Evolutionary conservation across 2,797 vertebrate genomes (phyloP).

Genomic region (Petrocephalus schoutedeni): DNA sequence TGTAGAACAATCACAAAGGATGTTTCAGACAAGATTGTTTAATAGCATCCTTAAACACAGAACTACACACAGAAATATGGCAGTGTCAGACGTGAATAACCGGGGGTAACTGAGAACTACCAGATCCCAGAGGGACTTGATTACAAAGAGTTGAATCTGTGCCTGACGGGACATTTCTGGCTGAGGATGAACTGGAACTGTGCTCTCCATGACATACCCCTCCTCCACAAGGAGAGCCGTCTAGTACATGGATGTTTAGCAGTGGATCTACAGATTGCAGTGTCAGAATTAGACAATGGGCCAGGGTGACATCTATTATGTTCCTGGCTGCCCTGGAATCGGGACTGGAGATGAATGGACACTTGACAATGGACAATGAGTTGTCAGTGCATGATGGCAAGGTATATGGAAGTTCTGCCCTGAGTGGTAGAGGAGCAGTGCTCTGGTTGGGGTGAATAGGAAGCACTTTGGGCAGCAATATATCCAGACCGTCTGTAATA

Average conservation of each 20-base stretch:
- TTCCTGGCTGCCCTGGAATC: neutral
- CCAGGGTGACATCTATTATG: neutral
- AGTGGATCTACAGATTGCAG: neutral
- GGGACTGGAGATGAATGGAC: neutral
- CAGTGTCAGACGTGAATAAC: neutral
- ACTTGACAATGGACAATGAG: neutral
- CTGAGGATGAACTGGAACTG: neutral
- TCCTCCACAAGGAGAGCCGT: neutral
- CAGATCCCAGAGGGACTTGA: too few relatives aligned
- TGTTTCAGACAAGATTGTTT: too few relatives aligned
- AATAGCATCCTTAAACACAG: too few relatives aligned
- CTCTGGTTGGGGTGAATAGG: neutral
- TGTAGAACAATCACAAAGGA: too few relatives aligned
- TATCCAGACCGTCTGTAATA: neutral
- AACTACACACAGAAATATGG: too few relatives aligned
- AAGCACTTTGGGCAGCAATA: neutral
- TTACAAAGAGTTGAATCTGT: too few relatives aligned
- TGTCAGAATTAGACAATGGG: neutral
- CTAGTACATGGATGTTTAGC: neutral
- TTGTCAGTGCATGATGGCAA: neutral
- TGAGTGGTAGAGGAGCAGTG: neutral
- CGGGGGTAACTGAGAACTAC: too few relatives aligned
- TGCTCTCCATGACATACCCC: neutral
- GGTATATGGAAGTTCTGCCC: neutral
- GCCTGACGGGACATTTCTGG: neutral